Percentiles rank a stretch among this genome's conserved stretches.
phyloP scores from a whole-genome alignment of 1,140 invertebrate genomes.

The Drosophila quadrilineata region DNA sequence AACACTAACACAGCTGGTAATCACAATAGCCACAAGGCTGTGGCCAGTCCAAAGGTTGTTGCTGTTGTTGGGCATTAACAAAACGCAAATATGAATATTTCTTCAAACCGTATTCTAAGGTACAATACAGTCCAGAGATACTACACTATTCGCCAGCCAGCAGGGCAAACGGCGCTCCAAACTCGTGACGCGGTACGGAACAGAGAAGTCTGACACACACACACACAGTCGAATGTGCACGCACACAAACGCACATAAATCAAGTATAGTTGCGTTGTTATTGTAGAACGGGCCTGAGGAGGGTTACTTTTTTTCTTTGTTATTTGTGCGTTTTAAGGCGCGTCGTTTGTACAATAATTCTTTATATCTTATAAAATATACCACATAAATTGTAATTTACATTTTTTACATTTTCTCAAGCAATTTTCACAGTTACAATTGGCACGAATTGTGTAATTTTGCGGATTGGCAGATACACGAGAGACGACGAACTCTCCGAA shows the following conservation, averaged over 20 bases:
- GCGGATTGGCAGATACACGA: conserved; percentile 67
- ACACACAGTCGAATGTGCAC: not conserved
- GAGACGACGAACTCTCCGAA: conserved; percentile 34
- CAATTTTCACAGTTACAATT: conserved; percentile 41
- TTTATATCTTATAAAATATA: conserved; percentile 29
- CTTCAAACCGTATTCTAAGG: conserved; percentile 47
- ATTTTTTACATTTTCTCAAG: conserved; percentile 52
- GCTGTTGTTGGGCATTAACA: conserved; percentile 61
- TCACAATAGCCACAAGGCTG: conserved; percentile 50
- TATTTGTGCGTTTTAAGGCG: conserved; percentile 14
- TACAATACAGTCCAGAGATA: conserved; percentile 4
- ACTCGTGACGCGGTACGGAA: conserved; percentile 70
- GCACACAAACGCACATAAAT: not conserved
- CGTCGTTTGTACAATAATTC: conserved; percentile 19
- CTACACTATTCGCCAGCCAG: conserved; percentile 7
- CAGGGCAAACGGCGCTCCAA: conserved; percentile 56
- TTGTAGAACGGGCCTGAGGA: conserved; percentile 10
- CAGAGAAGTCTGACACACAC: conserved; percentile 10
- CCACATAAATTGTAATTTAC: conserved; percentile 23
- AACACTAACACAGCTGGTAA: conserved; percentile 24
- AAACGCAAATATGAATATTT: conserved; percentile 41
- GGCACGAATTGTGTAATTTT: conserved; percentile 72
- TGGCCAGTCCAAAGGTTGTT: conserved; percentile 62
- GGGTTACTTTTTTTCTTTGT: conserved; percentile 21
- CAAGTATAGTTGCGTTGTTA: conserved; percentile 10